Evolutionary conservation across 35 echinoderm and acorn worm genomes (phyloP).

Genomic region (Anneissia japonica): DNA sequence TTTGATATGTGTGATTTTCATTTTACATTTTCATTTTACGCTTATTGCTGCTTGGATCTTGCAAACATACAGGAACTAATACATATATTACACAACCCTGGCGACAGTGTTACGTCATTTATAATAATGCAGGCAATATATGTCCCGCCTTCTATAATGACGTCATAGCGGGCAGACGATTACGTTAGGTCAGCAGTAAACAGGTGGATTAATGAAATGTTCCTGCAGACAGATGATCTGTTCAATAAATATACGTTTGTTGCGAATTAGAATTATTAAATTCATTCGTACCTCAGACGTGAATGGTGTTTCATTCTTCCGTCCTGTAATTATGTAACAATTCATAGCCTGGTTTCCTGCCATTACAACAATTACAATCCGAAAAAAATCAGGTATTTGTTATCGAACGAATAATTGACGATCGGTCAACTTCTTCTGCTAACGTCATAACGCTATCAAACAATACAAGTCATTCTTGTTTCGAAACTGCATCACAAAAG

Average conservation of each 20-base stretch:
- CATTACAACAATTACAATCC: background rate
- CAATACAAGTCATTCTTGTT: background rate
- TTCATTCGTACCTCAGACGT: background rate
- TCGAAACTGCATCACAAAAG: background rate
- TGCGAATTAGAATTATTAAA: background rate
- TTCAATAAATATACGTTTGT: background rate
- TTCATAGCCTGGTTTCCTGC: background rate
- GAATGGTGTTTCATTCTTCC: background rate
- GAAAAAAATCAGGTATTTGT: background rate
- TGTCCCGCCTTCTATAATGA: background rate
- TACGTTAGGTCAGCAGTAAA: background rate
- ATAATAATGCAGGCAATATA: no score
- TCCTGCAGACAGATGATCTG: background rate
- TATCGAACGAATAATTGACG: background rate
- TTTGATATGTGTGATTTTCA: no score
- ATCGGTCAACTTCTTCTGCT: background rate
- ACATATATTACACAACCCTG: no score
- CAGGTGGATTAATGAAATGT: background rate
- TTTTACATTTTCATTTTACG: no score
- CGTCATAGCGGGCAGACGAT: background rate
- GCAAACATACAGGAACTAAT: no score
- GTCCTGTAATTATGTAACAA: background rate
- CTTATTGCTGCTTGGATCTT: no score
- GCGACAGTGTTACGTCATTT: no score
- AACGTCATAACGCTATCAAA: background rate